Evolutionary conservation across 2,113 vertebrate species (phyloP).

Genomic region (Rhea americana): DNA sequence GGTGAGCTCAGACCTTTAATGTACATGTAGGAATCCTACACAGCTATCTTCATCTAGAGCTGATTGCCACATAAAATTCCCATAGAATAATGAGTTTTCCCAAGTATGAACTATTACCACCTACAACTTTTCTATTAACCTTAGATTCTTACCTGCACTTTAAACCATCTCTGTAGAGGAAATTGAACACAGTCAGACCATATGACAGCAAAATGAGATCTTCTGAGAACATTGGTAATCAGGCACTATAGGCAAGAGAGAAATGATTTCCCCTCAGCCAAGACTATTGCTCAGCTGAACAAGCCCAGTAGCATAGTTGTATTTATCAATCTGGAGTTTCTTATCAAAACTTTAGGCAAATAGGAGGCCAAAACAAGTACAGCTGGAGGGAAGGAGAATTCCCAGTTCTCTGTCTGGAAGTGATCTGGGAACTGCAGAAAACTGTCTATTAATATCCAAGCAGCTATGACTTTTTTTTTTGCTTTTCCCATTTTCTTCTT

Average conservation of each 20-base stretch:
- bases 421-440: neutral
- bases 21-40: fast-evolving
- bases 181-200: neutral
- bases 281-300: neutral
- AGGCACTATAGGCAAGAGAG: neutral
- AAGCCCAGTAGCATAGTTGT: neutral
- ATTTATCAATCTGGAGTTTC: neutral
- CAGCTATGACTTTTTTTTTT: neutral
- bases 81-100: neutral
- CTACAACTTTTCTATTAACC: neutral
- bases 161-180: neutral
- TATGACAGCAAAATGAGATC: neutral
- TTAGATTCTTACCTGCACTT: neutral
- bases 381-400: neutral
- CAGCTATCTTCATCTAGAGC: neutral
- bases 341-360: neutral
- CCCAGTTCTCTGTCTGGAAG: neutral
- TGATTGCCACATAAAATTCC: neutral
- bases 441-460: neutral
- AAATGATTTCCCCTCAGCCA: neutral
- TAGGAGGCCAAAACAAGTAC: neutral
- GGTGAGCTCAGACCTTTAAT: neutral
- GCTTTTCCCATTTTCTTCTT: neutral
- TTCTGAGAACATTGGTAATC: neutral
- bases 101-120: neutral